Base-by-base conservation (phyloP, 2,113 vertebrate species). In the Pteropus alecto region DNA sequence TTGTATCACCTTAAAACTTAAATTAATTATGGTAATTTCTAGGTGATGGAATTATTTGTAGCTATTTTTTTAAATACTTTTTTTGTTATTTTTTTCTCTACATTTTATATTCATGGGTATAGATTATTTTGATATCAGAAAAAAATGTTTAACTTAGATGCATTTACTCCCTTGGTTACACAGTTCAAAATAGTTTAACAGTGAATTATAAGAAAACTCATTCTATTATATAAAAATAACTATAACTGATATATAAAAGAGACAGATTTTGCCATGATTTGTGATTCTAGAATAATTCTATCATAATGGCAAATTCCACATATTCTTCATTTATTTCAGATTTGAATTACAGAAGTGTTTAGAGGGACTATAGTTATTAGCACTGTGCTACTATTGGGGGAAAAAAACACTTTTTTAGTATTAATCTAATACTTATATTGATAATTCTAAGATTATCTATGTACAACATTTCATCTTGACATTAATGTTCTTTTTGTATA, bases 391-490 rank as follows among this genome's bases (percentile, higher is more conserved):
- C 4, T 56, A 67, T 26, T 92, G 15, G 48, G 48, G 13, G 8
- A 56, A 96, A 92, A 97, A 87, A 92, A 87, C 12, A 30, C 43
- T 67, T 97, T 96, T 92, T 51, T 92, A 91, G 35, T 63, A 88
- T 71, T 30, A 86, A 92, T n/a, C 35, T 61, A 87, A 73, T 91
- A 79, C 78, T 94, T 51, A 60, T 61, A 88, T 85, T 82, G 84
- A 73, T 94, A 73, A 94, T 85, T 90, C 81, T 70, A 90, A 22
- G 30, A 79, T 68, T 92, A 87, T 12, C 38, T 89, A 7, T 92
- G 28, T 41, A 70, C 41, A 84, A 19, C 16, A 93, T 86, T 95
- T 95, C 73, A 87, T 68, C 41, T 33, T 89, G 13, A 94, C 30
- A 28, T 81, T 77, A 91, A 76, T 92, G 30, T 7, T 84, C 22